These are phyloP conservation scores for Cochlearius cochlearius DNA, from an alignment of 2,113 vertebrate species.

Conservation along the genomic window DNA sequence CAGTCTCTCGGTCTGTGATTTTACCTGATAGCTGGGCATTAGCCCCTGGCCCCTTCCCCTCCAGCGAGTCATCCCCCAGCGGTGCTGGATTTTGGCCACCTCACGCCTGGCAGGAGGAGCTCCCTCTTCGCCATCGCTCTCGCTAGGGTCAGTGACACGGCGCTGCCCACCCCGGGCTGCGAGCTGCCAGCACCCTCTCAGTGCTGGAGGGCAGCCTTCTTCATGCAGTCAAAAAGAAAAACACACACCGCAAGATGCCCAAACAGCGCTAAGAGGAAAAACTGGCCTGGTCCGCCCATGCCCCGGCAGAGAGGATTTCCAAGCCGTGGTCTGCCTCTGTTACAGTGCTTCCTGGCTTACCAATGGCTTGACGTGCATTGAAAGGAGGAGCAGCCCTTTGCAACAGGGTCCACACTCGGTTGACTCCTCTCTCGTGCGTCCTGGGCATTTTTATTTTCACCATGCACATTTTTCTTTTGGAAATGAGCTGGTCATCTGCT, in stretches of 20 bases:
- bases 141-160: neutral
- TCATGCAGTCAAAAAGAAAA: neutral
- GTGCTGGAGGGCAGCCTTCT: neutral
- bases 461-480: neutral
- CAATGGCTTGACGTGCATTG: neutral
- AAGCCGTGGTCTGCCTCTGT: neutral
- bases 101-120: neutral
- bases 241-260: neutral
- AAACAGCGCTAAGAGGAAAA: neutral
- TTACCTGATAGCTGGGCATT: neutral
- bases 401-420: neutral
- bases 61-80: accelerated
- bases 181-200: neutral
- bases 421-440: neutral
- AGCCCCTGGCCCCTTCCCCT: neutral
- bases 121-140: neutral
- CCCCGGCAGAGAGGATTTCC: neutral
- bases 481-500: neutral
- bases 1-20: neutral
- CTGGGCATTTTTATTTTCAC: neutral
- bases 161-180: neutral
- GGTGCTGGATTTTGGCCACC: accelerated
- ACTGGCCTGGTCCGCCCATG: neutral
- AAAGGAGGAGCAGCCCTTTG: neutral
- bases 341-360: neutral